Evolutionary conservation across 2,888 invertebrate species (phyloP), one percentile per base, ranked within the genome.

Genomic region (Chrysolina oricalcia): DNA sequence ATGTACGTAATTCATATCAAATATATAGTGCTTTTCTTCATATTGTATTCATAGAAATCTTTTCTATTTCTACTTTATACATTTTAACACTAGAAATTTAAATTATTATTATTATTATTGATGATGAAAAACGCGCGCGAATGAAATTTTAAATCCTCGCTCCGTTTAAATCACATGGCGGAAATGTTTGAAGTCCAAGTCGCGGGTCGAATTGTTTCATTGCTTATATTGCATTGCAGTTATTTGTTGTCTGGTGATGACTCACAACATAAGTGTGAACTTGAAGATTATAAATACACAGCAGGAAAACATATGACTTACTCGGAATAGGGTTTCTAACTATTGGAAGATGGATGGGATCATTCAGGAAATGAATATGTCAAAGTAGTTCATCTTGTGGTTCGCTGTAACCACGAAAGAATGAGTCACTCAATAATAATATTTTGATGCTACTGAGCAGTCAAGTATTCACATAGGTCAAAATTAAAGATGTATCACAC

Each of bases 211-310:
- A 53, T 53, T 41, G 40, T 53, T 68, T 68, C 15, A 68, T 53
- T 53, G 35, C 68, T 68, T 56, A 53, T 40, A 21, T 67, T 50
- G 68, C 68, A 21, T 67, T 50, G 68, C 68, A 21, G 68, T 53
- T 53, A 41, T 50, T 50, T 48, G 43, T 66, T 66, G 66, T 66
- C 46, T 53, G 67, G n/a, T 46, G 53, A 53, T 68, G 68, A 68
- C 21, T 68, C 68, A 68, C 13, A 11, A 6, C 53, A 10, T 19
- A 17, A 68, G 40, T 53, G 59, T 59, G 59, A 59, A 59, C 59
- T 59, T 59, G 59, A 59, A 59, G 53, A 59, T 59, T 35, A 35
- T 27, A 35, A 59, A 27, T 59, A 35, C 23, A 35, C 59, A 35
- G 59, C 59, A 59, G 59, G 59, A 59, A 59, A 21, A 59, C 59